Evolutionary conservation across 1,140 invertebrate genomes (phyloP).

Genomic region (Agraylea sexmaculata): DNA sequence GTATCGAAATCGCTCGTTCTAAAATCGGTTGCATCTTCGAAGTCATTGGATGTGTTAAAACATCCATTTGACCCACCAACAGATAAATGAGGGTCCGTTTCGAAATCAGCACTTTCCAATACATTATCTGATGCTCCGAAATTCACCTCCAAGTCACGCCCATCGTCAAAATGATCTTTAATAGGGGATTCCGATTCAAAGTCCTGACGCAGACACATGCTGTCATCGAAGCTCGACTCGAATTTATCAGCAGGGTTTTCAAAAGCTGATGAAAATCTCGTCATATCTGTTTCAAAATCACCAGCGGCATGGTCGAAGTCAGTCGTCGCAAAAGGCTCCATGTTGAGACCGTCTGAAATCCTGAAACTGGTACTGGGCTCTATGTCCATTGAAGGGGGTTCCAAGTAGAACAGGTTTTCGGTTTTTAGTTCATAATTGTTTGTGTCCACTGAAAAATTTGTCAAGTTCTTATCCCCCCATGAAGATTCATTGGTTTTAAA

Average conservation of each 20-base stretch:
- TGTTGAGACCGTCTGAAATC: slow-evolving; percentile 11
- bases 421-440: slow-evolving; percentile 18
- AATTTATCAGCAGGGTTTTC: slow-evolving; percentile 10
- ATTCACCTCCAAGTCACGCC: slow-evolving; percentile 4
- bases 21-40: slow-evolving; percentile 16
- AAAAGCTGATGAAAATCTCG: slow-evolving; percentile 16
- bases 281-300: slow-evolving; percentile 18
- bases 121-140: slow-evolving; percentile 13
- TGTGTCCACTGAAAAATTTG: slow-evolving; percentile 10
- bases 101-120: slow-evolving; percentile 15
- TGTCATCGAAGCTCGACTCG: slow-evolving; percentile 9
- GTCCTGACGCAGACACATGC: no score
- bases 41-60: slow-evolving; percentile 10
- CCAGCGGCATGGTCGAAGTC: slow-evolving; percentile 15
- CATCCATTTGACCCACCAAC: slow-evolving; percentile 11
- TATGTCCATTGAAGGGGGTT: slow-evolving; percentile 5
- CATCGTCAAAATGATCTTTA: slow-evolving; percentile 9
- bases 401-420: slow-evolving; percentile 18
- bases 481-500: no score
- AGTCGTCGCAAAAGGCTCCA: slow-evolving; percentile 13
- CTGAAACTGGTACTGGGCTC: slow-evolving; percentile 11
- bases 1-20: slow-evolving; percentile 17
- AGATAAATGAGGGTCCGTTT: slow-evolving; percentile 12
- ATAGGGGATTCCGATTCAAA: slow-evolving; percentile 11
- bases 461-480: slow-evolving; percentile 10